Conservation (phyloP, 1,140 invertebrate genomes). For the Helicoverpa zea region DNA sequence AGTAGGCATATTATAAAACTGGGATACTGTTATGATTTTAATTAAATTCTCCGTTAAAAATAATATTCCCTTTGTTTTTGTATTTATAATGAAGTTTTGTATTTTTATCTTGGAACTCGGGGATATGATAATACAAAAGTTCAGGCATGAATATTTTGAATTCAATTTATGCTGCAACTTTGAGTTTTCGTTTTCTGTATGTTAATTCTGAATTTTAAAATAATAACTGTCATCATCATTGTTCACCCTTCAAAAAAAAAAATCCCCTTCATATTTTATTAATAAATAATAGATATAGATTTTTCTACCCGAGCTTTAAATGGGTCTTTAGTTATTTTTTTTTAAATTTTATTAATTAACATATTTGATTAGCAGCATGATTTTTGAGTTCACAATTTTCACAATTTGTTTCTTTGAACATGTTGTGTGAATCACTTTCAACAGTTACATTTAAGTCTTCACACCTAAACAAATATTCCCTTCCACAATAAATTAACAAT, state of each 20-base stretch:
- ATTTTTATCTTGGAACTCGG: slow-evolving; percentile 11
- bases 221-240: not conserved
- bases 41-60: slow-evolving; percentile 46
- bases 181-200: not conserved
- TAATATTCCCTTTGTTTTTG: slow-evolving; percentile 43
- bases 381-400: too few relatives aligned
- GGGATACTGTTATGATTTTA: slow-evolving; percentile 48
- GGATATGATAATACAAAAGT: slow-evolving; percentile 28
- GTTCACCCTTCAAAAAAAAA: too few relatives aligned
- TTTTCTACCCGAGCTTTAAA: not conserved
- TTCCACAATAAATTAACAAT: slow-evolving; percentile 33
- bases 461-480: not conserved
- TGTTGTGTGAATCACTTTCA: too few relatives aligned
- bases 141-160: slow-evolving; percentile 21
- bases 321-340: too few relatives aligned
- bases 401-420: too few relatives aligned
- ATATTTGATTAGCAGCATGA: too few relatives aligned
- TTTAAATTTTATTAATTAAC: too few relatives aligned
- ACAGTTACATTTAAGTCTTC: too few relatives aligned
- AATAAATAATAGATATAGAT: not conserved
- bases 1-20: slow-evolving; percentile 49
- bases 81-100: slow-evolving; percentile 24
- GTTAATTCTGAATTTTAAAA: not conserved
- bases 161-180: slow-evolving; percentile 13
- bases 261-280: too few relatives aligned